These are phyloP conservation scores for Euzetes globulus DNA, from an alignment of 2,888 invertebrate species.

Conservation along the genomic window DNA sequence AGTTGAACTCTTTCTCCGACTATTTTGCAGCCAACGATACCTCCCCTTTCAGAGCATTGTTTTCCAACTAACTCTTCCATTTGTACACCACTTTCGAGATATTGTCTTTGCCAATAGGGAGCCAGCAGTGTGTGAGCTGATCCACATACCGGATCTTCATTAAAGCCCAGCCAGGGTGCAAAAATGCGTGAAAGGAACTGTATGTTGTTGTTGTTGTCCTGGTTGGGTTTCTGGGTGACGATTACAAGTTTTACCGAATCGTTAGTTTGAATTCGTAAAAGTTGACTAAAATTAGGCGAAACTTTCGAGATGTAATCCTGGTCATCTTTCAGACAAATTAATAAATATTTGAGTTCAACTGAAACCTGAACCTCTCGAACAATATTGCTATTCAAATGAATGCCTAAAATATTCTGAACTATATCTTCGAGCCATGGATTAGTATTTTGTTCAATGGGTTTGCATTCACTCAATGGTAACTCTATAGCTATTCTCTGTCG, in stretches of 20 bases:
- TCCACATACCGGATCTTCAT: conserved; percentile 51
- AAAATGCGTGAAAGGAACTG: conserved; percentile 51
- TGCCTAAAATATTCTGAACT: neutral
- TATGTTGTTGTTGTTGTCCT: conserved; percentile 31
- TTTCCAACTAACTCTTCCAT: neutral
- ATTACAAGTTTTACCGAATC: conserved; percentile 37
- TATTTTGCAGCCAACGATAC: neutral
- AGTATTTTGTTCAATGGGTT: conserved; percentile 40
- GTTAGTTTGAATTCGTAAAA: too few species aligned
- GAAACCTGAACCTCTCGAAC: conserved; percentile 43
- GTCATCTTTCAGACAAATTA: conserved; percentile 44
- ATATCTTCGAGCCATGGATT: conserved; percentile 36
- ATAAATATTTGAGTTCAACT: conserved; percentile 42
- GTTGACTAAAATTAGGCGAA: conserved; percentile 38
- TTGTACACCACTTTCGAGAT: neutral
- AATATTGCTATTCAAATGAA: conserved; percentile 34
- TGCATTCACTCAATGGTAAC: conserved; percentile 47
- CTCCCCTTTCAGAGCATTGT: neutral
- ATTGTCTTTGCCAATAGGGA: conserved; percentile 52
- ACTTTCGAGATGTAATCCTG: conserved; percentile 36
- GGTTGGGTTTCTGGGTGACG: conserved; percentile 44
- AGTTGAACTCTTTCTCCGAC: neutral
- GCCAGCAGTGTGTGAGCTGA: conserved; percentile 51
- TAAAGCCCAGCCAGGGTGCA: conserved; percentile 51
- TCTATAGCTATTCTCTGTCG: conserved; percentile 44